A percentile compares a stretch with the other conserved stretches of the same genome.
These are phyloP conservation scores for Rhodeus uyekii DNA, from an alignment of 2,797 vertebrate species.

Conservation along the genomic window DNA sequence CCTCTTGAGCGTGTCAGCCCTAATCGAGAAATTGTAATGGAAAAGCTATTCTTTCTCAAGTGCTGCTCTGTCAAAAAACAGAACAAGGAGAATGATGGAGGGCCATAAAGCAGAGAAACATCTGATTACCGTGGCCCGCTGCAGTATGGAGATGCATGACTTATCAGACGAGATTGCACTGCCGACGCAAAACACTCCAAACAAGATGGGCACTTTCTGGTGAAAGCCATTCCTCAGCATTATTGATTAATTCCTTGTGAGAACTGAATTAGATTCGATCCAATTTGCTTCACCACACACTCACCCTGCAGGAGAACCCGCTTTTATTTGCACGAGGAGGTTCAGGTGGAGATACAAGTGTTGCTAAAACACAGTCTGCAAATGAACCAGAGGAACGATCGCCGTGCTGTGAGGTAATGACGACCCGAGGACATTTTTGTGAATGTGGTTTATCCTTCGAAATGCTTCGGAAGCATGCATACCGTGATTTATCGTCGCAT, in stretches of 20 bases:
- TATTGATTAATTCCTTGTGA: constrained; percentile 76
- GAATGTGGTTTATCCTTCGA: neutral
- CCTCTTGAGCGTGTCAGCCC: constrained; percentile 41
- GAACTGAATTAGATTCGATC: constrained; percentile 82
- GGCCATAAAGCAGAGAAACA: constrained; percentile 6
- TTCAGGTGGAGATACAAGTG: constrained; percentile 22
- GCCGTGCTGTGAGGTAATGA: neutral
- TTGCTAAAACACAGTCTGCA: neutral
- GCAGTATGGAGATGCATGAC: constrained; percentile 22
- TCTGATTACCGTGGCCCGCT: constrained; percentile 30
- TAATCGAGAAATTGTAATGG: constrained; percentile 56
- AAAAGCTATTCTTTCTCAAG: constrained; percentile 58
- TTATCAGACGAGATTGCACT: constrained; percentile 34
- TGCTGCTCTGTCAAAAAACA: constrained; percentile 22
- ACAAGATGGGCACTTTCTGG: constrained; percentile 65
- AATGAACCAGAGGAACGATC: neutral
- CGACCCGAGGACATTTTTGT: neutral
- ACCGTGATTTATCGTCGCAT: neutral
- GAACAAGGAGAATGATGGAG: constrained; percentile 15
- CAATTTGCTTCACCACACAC: constrained; percentile 77
- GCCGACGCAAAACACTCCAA: constrained; percentile 37
- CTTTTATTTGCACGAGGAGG: constrained; percentile 71
- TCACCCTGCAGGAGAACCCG: constrained; percentile 60
- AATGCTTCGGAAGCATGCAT: neutral
- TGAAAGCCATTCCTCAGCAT: constrained; percentile 77